These are phyloP conservation scores for Synanthedon tipuliformis DNA, from an alignment of 2,888 invertebrate species.

Conservation along the genomic window DNA sequence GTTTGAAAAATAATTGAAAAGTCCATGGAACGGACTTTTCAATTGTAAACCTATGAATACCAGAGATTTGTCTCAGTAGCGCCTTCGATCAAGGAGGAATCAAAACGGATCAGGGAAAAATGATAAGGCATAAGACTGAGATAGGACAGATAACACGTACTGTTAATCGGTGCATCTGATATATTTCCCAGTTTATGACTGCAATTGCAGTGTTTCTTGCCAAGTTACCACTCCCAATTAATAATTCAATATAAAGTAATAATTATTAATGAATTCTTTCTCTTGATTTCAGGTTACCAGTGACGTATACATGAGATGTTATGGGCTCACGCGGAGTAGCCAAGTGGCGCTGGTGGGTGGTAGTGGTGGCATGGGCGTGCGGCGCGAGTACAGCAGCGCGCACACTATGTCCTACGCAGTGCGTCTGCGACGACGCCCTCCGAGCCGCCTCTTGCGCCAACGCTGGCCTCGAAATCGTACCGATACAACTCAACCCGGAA, in stretches of 20 bases:
- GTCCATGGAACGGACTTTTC: too few relatives aligned
- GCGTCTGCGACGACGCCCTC: constrained; percentile 83
- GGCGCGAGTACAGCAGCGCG: constrained; percentile 63
- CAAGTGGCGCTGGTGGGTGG: constrained; percentile 65
- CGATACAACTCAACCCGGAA: constrained; percentile 90
- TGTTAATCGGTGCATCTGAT: too few relatives aligned
- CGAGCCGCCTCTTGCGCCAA: constrained; percentile 81
- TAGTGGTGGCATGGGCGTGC: constrained; percentile 68
- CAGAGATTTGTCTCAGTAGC: too few relatives aligned
- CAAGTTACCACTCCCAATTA: too few relatives aligned
- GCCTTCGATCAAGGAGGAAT: too few relatives aligned
- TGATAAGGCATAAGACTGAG: too few relatives aligned
- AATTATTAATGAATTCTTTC: constrained; percentile 10
- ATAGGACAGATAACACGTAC: too few relatives aligned
- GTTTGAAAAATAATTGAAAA: too few relatives aligned
- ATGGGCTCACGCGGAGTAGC: constrained; percentile 63
- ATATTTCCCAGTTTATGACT: too few relatives aligned
- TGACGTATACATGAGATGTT: constrained; percentile 65
- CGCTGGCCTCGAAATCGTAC: constrained; percentile 85
- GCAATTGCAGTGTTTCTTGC: too few relatives aligned
- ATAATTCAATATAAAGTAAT: background rate
- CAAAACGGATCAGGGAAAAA: too few relatives aligned
- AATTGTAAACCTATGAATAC: too few relatives aligned
- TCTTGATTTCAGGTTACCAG: constrained; percentile 44
- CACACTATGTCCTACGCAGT: constrained; percentile 82